Percentiles rank a stretch among this genome's conserved stretches.
Conservation (phyloP, 2,888 invertebrate species). For the Nemotelus pantherinus region DNA sequence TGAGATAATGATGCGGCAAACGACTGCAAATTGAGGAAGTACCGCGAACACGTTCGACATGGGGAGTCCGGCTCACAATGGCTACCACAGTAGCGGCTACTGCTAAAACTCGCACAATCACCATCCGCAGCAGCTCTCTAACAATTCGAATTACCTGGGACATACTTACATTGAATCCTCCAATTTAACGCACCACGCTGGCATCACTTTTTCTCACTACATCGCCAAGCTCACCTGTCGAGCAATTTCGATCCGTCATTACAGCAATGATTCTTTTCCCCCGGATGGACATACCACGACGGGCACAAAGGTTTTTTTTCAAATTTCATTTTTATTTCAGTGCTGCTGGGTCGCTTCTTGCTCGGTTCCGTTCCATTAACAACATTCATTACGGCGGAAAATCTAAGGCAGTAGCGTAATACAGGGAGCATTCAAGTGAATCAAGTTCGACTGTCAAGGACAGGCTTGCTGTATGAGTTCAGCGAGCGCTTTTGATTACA, state of each 20-base stretch:
- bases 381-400: background rate
- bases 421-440: background rate
- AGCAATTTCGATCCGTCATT: slow-evolving; percentile 11
- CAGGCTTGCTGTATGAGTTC: background rate
- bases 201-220: background rate
- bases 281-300: background rate
- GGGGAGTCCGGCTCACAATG: slow-evolving; percentile 13
- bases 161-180: background rate
- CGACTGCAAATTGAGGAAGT: slow-evolving; percentile 40
- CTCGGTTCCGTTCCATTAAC: background rate
- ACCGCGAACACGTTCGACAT: slow-evolving; percentile 6
- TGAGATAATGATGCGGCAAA: slow-evolving; percentile 35
- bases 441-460: background rate
- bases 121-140: background rate
- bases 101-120: background rate
- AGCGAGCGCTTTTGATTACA: background rate
- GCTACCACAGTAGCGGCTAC: background rate
- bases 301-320: background rate
- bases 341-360: background rate
- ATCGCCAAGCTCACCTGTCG: slow-evolving; percentile 6
- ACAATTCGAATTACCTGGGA: background rate
- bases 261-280: background rate
- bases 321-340: background rate
- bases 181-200: slow-evolving; percentile 3
- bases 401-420: background rate